Evolutionary conservation across 2,888 invertebrate genomes (phyloP).

Genomic region (Dromius quadrimaculatus): DNA sequence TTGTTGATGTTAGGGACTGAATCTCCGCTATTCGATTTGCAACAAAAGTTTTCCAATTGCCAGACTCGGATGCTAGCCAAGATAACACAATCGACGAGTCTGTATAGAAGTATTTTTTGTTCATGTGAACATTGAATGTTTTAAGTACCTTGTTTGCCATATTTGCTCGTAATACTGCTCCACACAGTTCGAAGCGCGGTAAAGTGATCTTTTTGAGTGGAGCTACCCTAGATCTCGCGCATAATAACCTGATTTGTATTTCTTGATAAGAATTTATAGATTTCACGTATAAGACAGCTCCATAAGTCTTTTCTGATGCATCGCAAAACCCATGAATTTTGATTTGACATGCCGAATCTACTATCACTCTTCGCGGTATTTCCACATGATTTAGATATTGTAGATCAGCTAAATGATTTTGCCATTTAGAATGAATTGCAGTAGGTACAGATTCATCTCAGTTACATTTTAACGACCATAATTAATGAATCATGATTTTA

Average conservation of each 20-base stretch:
- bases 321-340: not conserved
- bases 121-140: not conserved
- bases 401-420: not conserved
- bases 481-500: constrained; percentile 42
- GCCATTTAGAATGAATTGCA: not conserved
- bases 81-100: not conserved
- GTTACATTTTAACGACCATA: constrained; percentile 14
- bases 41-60: not conserved
- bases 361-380: not conserved
- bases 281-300: not conserved
- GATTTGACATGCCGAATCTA: not conserved
- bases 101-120: not conserved
- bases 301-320: not conserved
- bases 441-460: constrained; percentile 42
- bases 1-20: constrained; percentile 1
- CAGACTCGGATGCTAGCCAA: not conserved
- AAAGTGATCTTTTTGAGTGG: too few species aligned
- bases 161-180: not conserved
- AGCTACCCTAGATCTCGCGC: too few species aligned
- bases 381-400: not conserved
- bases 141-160: not conserved
- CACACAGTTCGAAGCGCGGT: too few species aligned
- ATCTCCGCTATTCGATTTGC: constrained; percentile 19
- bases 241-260: not conserved
- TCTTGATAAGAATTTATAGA: not conserved